Conservation (phyloP, 2,797 vertebrate species). For the Erethizon dorsatum region DNA sequence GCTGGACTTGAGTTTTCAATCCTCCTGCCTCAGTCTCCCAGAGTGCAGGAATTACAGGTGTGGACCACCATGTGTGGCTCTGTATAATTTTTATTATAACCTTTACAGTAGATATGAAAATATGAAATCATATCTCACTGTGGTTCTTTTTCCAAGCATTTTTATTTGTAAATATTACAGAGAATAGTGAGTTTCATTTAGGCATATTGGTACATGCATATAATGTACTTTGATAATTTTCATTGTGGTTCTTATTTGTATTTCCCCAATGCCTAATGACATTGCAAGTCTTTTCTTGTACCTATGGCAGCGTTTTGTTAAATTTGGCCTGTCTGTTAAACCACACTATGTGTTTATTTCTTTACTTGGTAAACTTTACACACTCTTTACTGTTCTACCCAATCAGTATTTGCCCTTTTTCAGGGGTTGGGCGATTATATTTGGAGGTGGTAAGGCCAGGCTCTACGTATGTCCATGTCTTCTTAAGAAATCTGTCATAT, state of each 20-base stretch:
- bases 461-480: background rate
- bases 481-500: background rate
- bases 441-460: background rate
- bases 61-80: background rate
- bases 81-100: background rate
- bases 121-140: background rate
- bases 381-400: background rate
- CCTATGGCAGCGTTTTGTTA: background rate
- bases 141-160: background rate
- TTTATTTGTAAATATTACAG: background rate
- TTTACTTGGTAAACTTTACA: background rate
- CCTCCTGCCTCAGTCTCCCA: background rate
- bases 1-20: background rate
- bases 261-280: background rate
- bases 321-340: background rate
- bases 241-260: conserved; percentile 10
- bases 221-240: background rate
- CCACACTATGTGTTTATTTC: background rate
- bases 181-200: background rate
- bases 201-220: background rate
- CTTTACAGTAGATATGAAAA: background rate
- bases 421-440: background rate
- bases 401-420: conserved; percentile 16
- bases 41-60: background rate
- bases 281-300: background rate